Evolutionary conservation across 2,113 vertebrate species (phyloP).

Genomic region (Diadophis punctatus): DNA sequence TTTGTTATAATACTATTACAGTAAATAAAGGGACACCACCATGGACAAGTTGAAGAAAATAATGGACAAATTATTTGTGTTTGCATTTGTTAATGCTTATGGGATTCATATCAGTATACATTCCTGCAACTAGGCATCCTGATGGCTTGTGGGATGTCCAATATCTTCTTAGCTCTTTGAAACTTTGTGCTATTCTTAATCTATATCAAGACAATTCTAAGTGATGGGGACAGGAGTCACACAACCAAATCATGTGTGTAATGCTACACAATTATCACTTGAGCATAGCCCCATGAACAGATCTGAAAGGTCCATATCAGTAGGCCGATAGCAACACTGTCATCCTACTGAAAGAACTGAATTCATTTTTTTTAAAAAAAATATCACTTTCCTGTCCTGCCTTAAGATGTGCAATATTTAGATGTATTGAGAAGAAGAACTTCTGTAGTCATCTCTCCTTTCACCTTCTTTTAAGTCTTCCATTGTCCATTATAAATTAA

Average conservation of each 20-base stretch:
- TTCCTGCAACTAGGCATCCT: constrained; percentile 9
- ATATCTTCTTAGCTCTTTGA: neutral
- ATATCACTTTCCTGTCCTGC: neutral
- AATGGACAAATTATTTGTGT: constrained; percentile 39
- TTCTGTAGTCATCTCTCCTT: neutral
- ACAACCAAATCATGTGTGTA: neutral
- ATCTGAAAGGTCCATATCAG: neutral
- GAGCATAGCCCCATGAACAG: neutral
- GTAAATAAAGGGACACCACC: constrained; percentile 49
- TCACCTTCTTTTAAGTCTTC: neutral
- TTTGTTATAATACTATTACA: constrained; percentile 51
- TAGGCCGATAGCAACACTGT: neutral
- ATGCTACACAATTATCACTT: neutral
- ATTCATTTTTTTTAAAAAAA: neutral
- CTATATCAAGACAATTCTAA: neutral
- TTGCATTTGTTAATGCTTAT: neutral
- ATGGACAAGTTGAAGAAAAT: constrained; percentile 46
- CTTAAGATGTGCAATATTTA: neutral
- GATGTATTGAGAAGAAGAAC: neutral
- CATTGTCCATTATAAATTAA: neutral
- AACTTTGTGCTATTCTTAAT: constrained; percentile 27
- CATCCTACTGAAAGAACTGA: neutral
- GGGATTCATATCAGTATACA: neutral
- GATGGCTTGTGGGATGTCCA: constrained; percentile 26
- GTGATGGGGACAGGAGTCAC: neutral